Percentiles rank a stretch among this genome's conserved stretches.
Conservation (phyloP, 2,797 vertebrate species). For the Alcedo quadribrachys region DNA sequence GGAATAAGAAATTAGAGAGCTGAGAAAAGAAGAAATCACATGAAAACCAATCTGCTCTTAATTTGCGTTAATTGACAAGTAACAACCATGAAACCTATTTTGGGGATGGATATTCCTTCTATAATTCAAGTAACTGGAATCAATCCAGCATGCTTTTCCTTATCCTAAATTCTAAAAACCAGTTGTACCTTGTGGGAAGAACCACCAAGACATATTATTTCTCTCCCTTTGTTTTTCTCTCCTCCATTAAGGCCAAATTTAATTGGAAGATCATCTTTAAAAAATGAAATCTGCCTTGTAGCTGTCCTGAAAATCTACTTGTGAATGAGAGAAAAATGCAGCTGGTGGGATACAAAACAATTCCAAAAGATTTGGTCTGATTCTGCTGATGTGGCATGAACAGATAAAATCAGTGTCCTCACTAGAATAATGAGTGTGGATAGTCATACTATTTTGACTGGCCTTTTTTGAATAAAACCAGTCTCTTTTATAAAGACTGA, state of each 20-base stretch:
- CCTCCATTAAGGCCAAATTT: neutral
- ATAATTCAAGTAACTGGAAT: conserved; percentile 51
- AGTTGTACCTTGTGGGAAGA: conserved; percentile 16
- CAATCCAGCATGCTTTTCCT: conserved; percentile 25
- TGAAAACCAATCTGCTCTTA: conserved; percentile 57
- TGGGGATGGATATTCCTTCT: conserved; percentile 26
- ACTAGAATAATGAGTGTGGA: neutral
- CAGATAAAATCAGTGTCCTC: neutral
- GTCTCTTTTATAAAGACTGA: neutral
- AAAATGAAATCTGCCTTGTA: neutral
- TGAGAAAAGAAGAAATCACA: conserved; percentile 29
- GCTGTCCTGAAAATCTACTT: neutral
- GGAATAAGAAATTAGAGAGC: neutral
- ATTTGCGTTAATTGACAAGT: conserved; percentile 58
- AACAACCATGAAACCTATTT: conserved; percentile 55
- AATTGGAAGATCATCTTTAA: conserved; percentile 1
- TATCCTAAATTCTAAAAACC: conserved; percentile 26
- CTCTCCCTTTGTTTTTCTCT: neutral
- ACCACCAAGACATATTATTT: neutral
- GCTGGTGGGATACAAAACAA: neutral
- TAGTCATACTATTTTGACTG: neutral
- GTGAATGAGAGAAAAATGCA: neutral
- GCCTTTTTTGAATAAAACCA: neutral
- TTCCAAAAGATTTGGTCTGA: neutral
- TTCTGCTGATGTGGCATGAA: neutral